Evolutionary conservation across 2,888 invertebrate species (phyloP).

Genomic region (Mactromeris polynyma): DNA sequence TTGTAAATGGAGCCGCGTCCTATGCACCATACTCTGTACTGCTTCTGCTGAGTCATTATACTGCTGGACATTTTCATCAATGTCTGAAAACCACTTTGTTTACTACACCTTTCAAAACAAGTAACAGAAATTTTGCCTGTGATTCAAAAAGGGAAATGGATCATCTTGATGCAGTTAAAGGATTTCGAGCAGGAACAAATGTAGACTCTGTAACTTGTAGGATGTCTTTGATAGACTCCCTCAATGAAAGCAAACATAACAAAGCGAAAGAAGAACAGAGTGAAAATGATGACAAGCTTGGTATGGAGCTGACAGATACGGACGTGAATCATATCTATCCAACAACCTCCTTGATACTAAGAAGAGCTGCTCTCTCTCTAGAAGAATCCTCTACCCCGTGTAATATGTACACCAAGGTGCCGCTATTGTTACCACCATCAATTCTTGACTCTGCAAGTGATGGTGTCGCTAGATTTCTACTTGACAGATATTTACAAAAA

Average conservation of each 20-base stretch:
- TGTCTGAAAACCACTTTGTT: constrained; percentile 51
- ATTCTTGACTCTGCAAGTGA: constrained; percentile 36
- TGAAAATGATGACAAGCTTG: background rate
- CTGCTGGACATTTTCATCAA: constrained; percentile 42
- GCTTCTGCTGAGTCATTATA: constrained; percentile 43
- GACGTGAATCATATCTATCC: constrained; percentile 19
- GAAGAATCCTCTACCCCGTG: background rate
- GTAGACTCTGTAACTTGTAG: constrained; percentile 21
- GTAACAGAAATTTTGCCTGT: constrained; percentile 50
- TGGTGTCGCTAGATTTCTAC: constrained; percentile 39
- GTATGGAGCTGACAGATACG: constrained; percentile 3
- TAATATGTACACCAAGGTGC: constrained; percentile 21
- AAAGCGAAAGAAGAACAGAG: background rate
- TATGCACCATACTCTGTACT: constrained; percentile 60
- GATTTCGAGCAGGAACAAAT: constrained; percentile 36
- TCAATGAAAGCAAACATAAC: constrained; percentile 4
- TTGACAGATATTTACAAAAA: background rate
- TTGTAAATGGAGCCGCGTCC: constrained; percentile 61
- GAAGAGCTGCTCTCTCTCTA: background rate
- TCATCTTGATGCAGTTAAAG: constrained; percentile 39
- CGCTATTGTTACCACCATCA: constrained; percentile 23
- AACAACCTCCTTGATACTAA: background rate
- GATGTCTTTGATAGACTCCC: constrained; percentile 47
- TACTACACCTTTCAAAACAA: constrained; percentile 47
- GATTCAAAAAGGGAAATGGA: constrained; percentile 62